Evolutionary conservation across 1,140 invertebrate species (phyloP).

Genomic region (Dolichoris vasculosae): DNA sequence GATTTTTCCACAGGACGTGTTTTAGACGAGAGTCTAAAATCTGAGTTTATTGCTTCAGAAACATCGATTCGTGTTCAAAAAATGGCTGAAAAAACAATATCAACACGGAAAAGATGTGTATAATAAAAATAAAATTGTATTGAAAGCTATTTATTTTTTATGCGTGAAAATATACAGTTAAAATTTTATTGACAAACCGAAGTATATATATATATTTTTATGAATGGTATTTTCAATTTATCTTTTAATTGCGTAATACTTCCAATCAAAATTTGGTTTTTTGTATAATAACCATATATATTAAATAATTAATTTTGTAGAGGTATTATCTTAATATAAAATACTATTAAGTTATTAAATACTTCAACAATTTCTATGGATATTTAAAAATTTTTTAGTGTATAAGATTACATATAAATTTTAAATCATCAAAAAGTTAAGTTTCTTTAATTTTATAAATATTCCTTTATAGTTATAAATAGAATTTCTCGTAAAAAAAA

Average conservation of each 20-base stretch:
- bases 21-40: slow-evolving; percentile 14
- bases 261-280: background rate
- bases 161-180: background rate
- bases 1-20: slow-evolving; percentile 32
- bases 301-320: background rate
- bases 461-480: background rate
- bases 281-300: background rate
- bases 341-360: slow-evolving; percentile 13
- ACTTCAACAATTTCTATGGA: background rate
- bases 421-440: background rate
- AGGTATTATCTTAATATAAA: slow-evolving; percentile 1
- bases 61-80: slow-evolving; percentile 44
- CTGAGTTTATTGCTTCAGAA: background rate
- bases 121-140: background rate
- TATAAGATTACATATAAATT: background rate
- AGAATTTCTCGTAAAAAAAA: background rate
- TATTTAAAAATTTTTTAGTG: background rate
- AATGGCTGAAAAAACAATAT: slow-evolving; percentile 41
- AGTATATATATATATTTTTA: background rate
- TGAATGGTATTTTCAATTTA: background rate
- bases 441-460: background rate
- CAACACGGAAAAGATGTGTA: slow-evolving; percentile 4
- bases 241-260: background rate
- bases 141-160: background rate
- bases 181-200: background rate